Conservation (phyloP, 2,888 invertebrate species). For the Lithosia quadra region DNA sequence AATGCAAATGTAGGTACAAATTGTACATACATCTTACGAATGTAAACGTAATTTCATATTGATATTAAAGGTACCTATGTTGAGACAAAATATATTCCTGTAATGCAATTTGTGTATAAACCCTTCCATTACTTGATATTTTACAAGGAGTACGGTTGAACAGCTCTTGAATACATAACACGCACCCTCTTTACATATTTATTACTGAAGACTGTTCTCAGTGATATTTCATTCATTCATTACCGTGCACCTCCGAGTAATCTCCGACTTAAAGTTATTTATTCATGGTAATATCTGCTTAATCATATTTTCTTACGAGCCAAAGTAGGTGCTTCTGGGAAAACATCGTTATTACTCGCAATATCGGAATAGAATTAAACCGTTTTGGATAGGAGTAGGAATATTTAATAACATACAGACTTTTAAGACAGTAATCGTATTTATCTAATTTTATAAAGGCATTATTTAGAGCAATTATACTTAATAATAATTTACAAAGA, state of each 20-base stretch:
- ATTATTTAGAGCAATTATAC: no score
- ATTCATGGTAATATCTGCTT: slow-evolving; percentile 25
- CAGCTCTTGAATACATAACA: slow-evolving; percentile 11
- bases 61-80: no score
- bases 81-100: background rate
- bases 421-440: no score
- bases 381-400: background rate
- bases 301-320: slow-evolving; percentile 17
- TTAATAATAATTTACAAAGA: no score
- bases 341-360: slow-evolving; percentile 6
- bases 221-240: slow-evolving; percentile 27
- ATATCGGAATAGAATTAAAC: background rate
- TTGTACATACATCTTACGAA: no score
- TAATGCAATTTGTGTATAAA: background rate
- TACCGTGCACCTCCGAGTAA: background rate
- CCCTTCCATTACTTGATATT: slow-evolving; percentile 4
- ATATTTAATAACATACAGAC: background rate
- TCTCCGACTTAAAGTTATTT: background rate
- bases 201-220: background rate
- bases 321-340: background rate
- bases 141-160: background rate
- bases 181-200: slow-evolving; percentile 12
- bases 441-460: no score
- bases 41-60: no score
- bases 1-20: no score